Evolutionary conservation across 2,113 vertebrate genomes (phyloP).

Genomic region (Melanocharis versteri): DNA sequence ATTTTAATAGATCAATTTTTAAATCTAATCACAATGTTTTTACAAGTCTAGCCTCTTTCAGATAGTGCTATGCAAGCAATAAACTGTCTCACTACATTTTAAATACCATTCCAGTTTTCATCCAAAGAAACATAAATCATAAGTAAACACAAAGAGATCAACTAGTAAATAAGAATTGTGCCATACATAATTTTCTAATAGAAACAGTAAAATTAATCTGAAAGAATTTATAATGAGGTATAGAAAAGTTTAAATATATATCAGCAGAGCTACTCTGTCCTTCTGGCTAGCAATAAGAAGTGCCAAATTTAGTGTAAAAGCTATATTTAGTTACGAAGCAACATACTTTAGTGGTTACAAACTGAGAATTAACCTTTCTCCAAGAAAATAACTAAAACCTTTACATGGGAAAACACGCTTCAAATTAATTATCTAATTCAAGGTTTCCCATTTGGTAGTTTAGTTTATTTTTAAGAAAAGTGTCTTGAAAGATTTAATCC

Average conservation of each 20-base stretch:
- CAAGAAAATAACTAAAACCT: conserved; percentile 24
- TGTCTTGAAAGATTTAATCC: background rate
- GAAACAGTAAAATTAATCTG: background rate
- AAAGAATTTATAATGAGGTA: conserved; percentile 27
- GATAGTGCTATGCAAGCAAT: background rate
- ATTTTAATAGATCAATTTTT: background rate
- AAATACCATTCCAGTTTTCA: background rate
- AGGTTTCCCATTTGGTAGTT: background rate
- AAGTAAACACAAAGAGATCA: conserved; percentile 36
- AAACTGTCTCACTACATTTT: background rate
- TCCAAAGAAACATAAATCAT: background rate
- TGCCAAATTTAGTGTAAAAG: conserved; percentile 63
- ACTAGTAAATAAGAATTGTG: conserved; percentile 24
- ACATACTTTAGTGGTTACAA: conserved; percentile 55
- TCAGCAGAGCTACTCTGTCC: conserved; percentile 31
- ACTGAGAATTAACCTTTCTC: conserved; percentile 63
- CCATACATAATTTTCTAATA: conserved; percentile 20
- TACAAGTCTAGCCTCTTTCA: background rate
- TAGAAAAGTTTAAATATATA: conserved; percentile 53
- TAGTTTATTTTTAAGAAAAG: background rate
- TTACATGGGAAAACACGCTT: conserved; percentile 15
- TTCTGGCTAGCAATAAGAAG: conserved; percentile 55
- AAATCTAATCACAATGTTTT: background rate
- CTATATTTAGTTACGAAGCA: conserved; percentile 63
- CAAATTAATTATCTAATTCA: conserved; percentile 26